Conservation (phyloP, 1,140 invertebrate species). For the Mya arenaria region DNA sequence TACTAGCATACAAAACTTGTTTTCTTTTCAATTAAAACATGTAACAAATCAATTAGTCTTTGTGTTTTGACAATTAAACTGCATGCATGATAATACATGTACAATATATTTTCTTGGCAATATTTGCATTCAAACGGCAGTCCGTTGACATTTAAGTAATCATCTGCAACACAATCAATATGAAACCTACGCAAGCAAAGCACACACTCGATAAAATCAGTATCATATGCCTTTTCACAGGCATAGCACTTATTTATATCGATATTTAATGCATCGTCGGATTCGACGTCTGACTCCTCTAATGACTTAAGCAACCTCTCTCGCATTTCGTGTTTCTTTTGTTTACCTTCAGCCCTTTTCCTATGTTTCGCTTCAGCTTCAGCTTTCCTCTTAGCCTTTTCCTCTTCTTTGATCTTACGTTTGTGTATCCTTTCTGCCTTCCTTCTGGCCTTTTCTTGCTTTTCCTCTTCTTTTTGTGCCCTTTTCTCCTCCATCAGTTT, state of each 20-base stretch:
- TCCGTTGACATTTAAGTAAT: slow-evolving; percentile 13
- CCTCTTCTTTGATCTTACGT: background rate
- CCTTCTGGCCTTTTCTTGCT: background rate
- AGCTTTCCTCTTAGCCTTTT: background rate
- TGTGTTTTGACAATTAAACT: no score
- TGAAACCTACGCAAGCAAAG: slow-evolving; percentile 25
- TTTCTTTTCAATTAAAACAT: no score
- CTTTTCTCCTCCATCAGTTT: background rate
- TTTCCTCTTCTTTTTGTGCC: background rate
- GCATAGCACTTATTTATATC: background rate
- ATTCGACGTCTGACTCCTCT: background rate
- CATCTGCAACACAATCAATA: background rate
- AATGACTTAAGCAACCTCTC: background rate
- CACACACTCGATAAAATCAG: slow-evolving; percentile 24
- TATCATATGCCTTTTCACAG: slow-evolving; percentile 6
- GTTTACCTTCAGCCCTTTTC: background rate
- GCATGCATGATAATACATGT: no score
- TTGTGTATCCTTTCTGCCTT: background rate
- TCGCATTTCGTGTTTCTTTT: slow-evolving; percentile 5
- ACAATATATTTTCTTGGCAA: no score
- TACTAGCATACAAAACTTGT: no score
- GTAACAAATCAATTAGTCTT: no score
- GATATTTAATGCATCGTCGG: background rate
- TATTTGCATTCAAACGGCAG: slow-evolving; percentile 41
- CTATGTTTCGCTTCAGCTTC: background rate